Evolutionary conservation across 2,113 vertebrate species (phyloP).

Genomic region (Percopsis transmontana): DNA sequence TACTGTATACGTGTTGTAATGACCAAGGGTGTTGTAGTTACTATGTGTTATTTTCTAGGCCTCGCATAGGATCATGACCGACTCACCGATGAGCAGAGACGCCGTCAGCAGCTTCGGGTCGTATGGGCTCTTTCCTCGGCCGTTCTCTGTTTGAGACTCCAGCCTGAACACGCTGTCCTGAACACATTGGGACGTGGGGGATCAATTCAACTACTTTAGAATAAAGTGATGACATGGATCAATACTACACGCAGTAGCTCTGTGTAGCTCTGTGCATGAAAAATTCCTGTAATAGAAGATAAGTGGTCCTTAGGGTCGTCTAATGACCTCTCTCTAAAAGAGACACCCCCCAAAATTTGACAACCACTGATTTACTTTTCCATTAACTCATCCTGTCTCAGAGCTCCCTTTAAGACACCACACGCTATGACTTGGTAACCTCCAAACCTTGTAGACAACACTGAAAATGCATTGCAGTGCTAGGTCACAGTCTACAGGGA

Average conservation of each 20-base stretch:
- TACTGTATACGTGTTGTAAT: constrained; percentile 16
- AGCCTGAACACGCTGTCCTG: constrained; percentile 93
- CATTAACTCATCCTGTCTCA: neutral
- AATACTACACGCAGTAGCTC: no score
- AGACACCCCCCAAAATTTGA: no score
- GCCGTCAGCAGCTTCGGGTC: constrained; percentile 94
- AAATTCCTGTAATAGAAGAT: no score
- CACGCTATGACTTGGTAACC: constrained; percentile 18
- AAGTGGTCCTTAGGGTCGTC: no score
- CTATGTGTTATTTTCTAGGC: constrained; percentile 46
- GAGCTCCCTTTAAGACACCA: neutral
- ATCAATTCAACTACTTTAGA: neutral
- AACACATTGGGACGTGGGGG: constrained; percentile 35
- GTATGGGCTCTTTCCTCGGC: constrained; percentile 95
- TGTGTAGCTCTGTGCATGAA: no score
- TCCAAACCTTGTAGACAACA: neutral
- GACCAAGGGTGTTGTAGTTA: constrained; percentile 36
- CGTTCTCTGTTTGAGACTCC: constrained; percentile 89
- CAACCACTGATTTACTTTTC: neutral
- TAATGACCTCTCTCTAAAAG: no score
- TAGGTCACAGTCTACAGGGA: constrained; percentile 29
- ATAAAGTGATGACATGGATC: neutral
- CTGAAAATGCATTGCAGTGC: constrained; percentile 31
- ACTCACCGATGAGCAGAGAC: constrained; percentile 91
- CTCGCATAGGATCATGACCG: constrained; percentile 5